Conservation (phyloP, 2,888 invertebrate species). For the Sesamia inferens region DNA sequence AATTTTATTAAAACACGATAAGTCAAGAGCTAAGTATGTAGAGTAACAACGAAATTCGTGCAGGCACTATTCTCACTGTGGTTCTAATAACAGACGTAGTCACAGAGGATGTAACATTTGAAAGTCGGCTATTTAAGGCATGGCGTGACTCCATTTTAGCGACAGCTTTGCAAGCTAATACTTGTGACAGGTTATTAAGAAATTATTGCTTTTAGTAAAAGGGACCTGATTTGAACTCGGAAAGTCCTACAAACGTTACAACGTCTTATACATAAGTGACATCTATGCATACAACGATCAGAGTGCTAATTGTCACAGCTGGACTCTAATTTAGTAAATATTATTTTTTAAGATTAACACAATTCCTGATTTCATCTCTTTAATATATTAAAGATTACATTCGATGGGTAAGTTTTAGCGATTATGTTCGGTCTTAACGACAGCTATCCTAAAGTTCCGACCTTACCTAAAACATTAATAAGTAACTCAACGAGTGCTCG, state of each 20-base stretch:
- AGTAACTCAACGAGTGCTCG: conserved; percentile 10
- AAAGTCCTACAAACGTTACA: conserved; percentile 10
- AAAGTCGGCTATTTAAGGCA: neutral
- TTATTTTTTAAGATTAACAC: conserved; percentile 54
- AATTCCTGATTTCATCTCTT: conserved; percentile 50
- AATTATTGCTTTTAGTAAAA: conserved; percentile 5
- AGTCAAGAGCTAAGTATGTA: conserved; percentile 57
- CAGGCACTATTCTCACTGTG: conserved; percentile 80
- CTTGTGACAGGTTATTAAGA: neutral
- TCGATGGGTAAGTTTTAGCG: conserved; percentile 32
- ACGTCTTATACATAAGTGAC: conserved; percentile 10
- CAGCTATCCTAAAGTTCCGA: conserved; percentile 25
- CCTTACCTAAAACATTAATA: conserved; percentile 13
- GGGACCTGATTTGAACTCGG: neutral
- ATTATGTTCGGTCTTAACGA: conserved; percentile 7
- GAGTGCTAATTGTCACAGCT: conserved; percentile 20
- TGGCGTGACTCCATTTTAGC: neutral
- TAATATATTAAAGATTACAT: conserved; percentile 43
- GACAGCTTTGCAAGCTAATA: neutral
- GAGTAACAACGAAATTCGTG: conserved; percentile 66
- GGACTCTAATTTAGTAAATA: conserved; percentile 29
- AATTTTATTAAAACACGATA: conserved; percentile 48
- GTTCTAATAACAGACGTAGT: conserved; percentile 58
- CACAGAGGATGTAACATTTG: conserved; percentile 14
- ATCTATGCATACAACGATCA: conserved; percentile 14